Base-by-base conservation (phyloP, 2,888 invertebrate genomes). In the Calameuta pallipes region DNA sequence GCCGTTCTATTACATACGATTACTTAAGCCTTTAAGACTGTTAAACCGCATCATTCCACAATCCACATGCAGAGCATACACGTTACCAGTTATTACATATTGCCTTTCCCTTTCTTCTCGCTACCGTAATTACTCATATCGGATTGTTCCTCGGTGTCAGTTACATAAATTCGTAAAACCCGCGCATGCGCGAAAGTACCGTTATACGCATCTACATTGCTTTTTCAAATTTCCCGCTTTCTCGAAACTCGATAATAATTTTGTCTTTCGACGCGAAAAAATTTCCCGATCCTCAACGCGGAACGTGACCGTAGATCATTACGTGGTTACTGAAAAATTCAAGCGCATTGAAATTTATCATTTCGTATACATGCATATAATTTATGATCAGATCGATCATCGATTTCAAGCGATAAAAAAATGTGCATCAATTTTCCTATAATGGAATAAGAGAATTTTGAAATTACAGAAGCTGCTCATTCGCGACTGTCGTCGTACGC, bases 101-200 rank as follows among this genome's bases (percentile, higher is more conserved):
- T 81, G 83, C 82, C 84, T 84, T 84, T 82, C 82, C 85, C 83
- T 84, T 83, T 82, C 83, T 82, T 78, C 83, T 86, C 82, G 83
- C 85, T 86, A 85, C 82, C 79, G 81, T 84, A 85, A 87, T 86
- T 84, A 84, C 80, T 83, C 76, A 83, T 84, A 83, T 83, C 75
- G 81, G 82, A 83, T 84, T 85, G 81, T 85, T 83, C 81, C 78
- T 75, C 79, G 75, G 77, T 37, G 33, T 34, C 37, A 73, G 71
- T 79, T 77, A 74, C 68, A 77, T 70, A 79, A 76, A 79, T 79
- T 76, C 36, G 11, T 74, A 77, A 23, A 15, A 71, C 3, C 70
- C 33, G 70, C 33, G 70, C 33, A 70, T 12, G 30, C 33, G 70
- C 70, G 11, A 13, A 15, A 70, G 11, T n/a, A 6, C 30, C n/a